These are phyloP conservation scores for Trematomus bernacchii DNA, from an alignment of 2,797 vertebrate genomes.

Conservation along the genomic window DNA sequence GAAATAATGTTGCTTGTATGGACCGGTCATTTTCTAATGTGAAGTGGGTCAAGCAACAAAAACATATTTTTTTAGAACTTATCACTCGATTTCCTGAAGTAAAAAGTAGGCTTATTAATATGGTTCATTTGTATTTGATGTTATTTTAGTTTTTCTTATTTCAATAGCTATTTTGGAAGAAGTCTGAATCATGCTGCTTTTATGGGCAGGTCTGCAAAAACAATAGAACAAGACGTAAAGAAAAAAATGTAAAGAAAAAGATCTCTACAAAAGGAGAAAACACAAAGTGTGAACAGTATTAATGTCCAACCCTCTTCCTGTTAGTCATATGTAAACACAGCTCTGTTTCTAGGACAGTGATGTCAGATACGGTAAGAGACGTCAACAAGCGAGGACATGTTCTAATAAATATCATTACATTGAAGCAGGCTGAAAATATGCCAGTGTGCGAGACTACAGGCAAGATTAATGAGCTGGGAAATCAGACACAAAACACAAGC, in stretches of 20 bases:
- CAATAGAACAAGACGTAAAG: background rate
- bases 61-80: too few relatives aligned
- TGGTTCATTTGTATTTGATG: background rate
- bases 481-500: conserved; percentile 73
- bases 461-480: conserved; percentile 80
- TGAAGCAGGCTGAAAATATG: conserved; percentile 66
- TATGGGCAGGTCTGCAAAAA: background rate
- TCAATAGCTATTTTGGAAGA: background rate
- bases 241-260: background rate
- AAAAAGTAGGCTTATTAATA: background rate
- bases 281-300: conserved; percentile 20
- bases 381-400: conserved; percentile 73
- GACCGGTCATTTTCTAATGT: too few relatives aligned
- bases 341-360: conserved; percentile 65
- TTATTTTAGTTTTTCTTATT: background rate
- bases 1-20: too few relatives aligned
- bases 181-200: background rate
- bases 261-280: background rate
- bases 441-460: conserved; percentile 58
- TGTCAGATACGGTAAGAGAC: conserved; percentile 71
- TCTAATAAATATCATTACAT: conserved; percentile 80
- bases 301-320: conserved; percentile 49
- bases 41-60: too few relatives aligned
- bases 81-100: too few relatives aligned
- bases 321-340: conserved; percentile 66